phyloP scores from a whole-genome alignment of 2,797 vertebrate genomes.

The Crax fasciolata region DNA sequence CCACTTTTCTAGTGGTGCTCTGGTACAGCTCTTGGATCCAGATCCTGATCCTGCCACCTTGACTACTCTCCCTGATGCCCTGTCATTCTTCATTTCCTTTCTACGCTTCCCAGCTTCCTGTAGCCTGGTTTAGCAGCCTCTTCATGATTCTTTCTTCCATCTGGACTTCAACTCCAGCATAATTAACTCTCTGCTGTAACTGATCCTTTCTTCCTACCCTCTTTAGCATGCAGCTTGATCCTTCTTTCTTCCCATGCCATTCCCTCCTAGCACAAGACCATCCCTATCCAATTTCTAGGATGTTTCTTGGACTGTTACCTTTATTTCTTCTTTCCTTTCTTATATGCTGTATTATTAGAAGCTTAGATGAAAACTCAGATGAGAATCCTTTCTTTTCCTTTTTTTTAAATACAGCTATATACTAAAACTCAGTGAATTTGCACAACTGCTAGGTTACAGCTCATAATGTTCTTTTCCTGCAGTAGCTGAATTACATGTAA shows the following conservation, averaged over 20 bases:
- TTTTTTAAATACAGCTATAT: not conserved
- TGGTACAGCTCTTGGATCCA: slow-evolving; percentile 62
- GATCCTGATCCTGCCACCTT: slow-evolving; percentile 23
- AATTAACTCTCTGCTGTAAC: slow-evolving; percentile 55
- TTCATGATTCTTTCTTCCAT: slow-evolving; percentile 62
- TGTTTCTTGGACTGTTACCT: slow-evolving; percentile 50
- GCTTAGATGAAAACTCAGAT: not conserved
- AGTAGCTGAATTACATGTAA: slow-evolving; percentile 19
- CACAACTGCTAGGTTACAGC: slow-evolving; percentile 6
- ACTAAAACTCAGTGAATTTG: not conserved
- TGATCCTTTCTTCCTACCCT: slow-evolving; percentile 46
- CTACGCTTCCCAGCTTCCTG: slow-evolving; percentile 36
- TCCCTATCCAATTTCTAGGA: slow-evolving; percentile 80
- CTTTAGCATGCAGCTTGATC: slow-evolving; percentile 66
- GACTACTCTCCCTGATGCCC: not conserved
- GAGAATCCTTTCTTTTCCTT: not conserved
- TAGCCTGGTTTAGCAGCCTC: slow-evolving; percentile 37
- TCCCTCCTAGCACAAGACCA: slow-evolving; percentile 53
- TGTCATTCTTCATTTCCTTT: slow-evolving; percentile 57
- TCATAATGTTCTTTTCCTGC: slow-evolving; percentile 44
- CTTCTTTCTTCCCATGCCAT: slow-evolving; percentile 48
- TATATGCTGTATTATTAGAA: not conserved
- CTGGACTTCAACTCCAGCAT: slow-evolving; percentile 40
- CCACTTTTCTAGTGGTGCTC: not conserved
- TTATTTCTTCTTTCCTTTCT: slow-evolving; percentile 31